phyloP scores from a whole-genome alignment of 2,888 invertebrate genomes.

The Dryocosmus kuriphilus region DNA sequence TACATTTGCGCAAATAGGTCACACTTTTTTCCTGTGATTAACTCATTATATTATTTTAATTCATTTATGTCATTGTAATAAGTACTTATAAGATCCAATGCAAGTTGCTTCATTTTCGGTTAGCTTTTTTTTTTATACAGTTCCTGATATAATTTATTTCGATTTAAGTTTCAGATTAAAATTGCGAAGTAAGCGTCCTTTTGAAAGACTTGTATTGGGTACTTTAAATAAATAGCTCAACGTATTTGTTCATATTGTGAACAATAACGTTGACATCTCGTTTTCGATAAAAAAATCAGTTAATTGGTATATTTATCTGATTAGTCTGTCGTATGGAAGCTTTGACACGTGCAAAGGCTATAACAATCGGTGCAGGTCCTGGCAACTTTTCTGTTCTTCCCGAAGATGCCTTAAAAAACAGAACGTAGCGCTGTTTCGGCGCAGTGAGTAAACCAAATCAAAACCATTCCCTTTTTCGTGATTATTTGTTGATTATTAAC shows the following conservation, averaged over 20 bases:
- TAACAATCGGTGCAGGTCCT: slow-evolving; percentile 70
- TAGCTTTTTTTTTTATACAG: background rate
- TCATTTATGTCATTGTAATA: background rate
- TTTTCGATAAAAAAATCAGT: slow-evolving; percentile 35
- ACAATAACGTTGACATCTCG: background rate
- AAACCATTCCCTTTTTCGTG: slow-evolving; percentile 22
- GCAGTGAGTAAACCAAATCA: slow-evolving; percentile 71
- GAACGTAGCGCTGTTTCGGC: slow-evolving; percentile 69
- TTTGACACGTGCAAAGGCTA: slow-evolving; percentile 69
- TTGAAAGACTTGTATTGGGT: background rate
- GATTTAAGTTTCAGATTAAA: background rate
- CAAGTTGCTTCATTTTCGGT: background rate
- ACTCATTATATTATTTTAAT: background rate
- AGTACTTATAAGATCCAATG: background rate
- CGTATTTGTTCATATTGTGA: background rate
- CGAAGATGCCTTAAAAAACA: slow-evolving; percentile 67
- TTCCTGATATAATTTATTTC: background rate
- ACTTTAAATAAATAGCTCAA: background rate
- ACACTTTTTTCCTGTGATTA: background rate
- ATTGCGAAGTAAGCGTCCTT: background rate
- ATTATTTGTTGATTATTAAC: background rate
- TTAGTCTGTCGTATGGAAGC: slow-evolving; percentile 73
- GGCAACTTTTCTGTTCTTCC: slow-evolving; percentile 70
- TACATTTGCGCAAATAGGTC: background rate
- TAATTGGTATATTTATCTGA: slow-evolving; percentile 66